These are phyloP conservation scores for Choloepus didactylus DNA, from an alignment of 2,797 vertebrate species.

Conservation along the genomic window DNA sequence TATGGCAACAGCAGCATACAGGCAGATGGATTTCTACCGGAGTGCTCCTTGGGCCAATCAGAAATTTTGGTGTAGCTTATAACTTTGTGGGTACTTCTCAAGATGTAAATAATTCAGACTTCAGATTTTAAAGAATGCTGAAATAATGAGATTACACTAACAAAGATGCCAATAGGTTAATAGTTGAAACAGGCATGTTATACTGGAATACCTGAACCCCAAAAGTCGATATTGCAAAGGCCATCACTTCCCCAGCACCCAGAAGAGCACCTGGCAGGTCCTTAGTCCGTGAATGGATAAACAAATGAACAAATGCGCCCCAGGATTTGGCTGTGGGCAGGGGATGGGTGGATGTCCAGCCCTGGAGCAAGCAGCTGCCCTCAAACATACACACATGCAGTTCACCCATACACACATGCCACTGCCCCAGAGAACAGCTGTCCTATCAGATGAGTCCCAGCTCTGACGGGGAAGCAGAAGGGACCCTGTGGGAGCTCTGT, in stretches of 20 bases:
- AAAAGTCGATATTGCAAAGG: neutral
- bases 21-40: constrained; percentile 25
- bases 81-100: neutral
- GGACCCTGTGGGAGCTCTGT: neutral
- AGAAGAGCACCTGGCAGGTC: neutral
- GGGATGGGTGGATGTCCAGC: neutral
- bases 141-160: neutral
- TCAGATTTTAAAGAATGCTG: neutral
- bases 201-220: neutral
- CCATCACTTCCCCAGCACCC: neutral
- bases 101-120: constrained; percentile 3
- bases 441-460: neutral
- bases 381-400: neutral
- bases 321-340: neutral
- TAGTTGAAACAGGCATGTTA: neutral
- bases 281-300: neutral
- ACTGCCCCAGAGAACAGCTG: neutral
- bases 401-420: neutral
- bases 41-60: neutral
- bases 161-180: constrained; percentile 3
- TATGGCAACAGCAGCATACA: neutral
- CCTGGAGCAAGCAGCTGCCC: neutral
- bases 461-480: neutral
- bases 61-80: neutral
- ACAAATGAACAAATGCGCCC: neutral